Conservation (phyloP, 2,113 vertebrate species). For the Petrocephalus zakoni region DNA sequence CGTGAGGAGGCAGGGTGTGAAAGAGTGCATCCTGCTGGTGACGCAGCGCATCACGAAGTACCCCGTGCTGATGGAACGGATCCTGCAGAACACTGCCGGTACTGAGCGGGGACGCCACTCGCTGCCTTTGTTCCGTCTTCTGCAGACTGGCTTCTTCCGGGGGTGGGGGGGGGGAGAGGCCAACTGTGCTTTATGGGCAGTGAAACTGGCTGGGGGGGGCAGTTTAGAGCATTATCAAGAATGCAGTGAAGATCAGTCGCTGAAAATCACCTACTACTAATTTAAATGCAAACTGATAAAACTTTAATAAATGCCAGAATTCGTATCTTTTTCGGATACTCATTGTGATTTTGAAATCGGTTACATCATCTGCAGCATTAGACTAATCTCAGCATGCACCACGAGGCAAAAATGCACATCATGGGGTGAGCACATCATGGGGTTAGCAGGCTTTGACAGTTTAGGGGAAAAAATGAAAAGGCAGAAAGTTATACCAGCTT, state of each 20-base stretch:
- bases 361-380: too few relatives aligned
- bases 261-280: not conserved
- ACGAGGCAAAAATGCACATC: too few relatives aligned
- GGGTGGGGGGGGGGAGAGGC: too few relatives aligned
- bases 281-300: not conserved
- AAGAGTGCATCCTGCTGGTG: constrained; percentile 86
- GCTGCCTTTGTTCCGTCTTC: not conserved
- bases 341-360: not conserved
- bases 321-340: not conserved
- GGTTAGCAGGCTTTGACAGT: too few relatives aligned
- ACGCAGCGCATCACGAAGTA: constrained; percentile 97
- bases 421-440: too few relatives aligned
- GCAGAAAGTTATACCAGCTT: too few relatives aligned
- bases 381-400: too few relatives aligned
- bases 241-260: not conserved
- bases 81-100: constrained; percentile 90
- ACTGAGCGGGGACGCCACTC: not conserved
- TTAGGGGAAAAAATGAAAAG: too few relatives aligned
- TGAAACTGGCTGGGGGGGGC: not conserved
- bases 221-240: not conserved
- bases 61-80: constrained; percentile 82
- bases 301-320: not conserved
- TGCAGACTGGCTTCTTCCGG: not conserved
- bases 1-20: constrained; percentile 80
- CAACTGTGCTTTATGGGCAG: not conserved